Evolutionary conservation across 2,888 invertebrate species (phyloP).

Genomic region (Aproaerema taeniolella): DNA sequence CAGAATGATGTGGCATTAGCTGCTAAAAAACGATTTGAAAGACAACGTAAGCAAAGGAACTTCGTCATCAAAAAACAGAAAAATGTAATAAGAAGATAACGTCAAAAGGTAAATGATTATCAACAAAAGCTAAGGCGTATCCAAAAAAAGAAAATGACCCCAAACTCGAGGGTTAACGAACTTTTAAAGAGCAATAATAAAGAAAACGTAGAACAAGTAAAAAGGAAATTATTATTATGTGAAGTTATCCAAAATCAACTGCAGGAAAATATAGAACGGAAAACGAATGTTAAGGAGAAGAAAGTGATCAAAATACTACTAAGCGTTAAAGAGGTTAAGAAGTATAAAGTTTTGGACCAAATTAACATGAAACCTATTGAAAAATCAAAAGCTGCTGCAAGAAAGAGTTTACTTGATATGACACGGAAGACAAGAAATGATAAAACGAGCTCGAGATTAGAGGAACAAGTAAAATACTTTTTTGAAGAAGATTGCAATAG

Average conservation of each 20-base stretch:
- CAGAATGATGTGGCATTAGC: slow-evolving; percentile 15
- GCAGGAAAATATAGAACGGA: slow-evolving; percentile 19
- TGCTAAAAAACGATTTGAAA: slow-evolving; percentile 17
- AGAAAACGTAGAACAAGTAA: slow-evolving; percentile 18
- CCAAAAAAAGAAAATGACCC: slow-evolving; percentile 16
- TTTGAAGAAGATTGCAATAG: slow-evolving; percentile 22
- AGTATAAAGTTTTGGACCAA: slow-evolving; percentile 15
- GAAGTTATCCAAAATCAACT: slow-evolving; percentile 20
- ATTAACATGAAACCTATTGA: slow-evolving; percentile 21
- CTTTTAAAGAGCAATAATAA: slow-evolving; percentile 19
- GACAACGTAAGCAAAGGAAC: slow-evolving; percentile 15
- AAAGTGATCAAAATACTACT: slow-evolving; percentile 15
- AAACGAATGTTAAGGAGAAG: slow-evolving; percentile 16
- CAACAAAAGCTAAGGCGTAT: slow-evolving; percentile 12
- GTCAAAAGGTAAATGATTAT: slow-evolving; percentile 11
- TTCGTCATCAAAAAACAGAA: slow-evolving; percentile 9
- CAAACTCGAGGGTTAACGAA: slow-evolving; percentile 18
- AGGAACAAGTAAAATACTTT: slow-evolving; percentile 12
- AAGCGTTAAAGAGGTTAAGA: slow-evolving; percentile 10
- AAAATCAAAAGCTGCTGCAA: slow-evolving; percentile 15
- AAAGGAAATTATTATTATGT: slow-evolving; percentile 18
- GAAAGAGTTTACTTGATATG: slow-evolving; percentile 13
- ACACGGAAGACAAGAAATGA: slow-evolving; percentile 13
- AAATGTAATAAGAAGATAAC: slow-evolving; percentile 12
- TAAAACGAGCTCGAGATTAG: slow-evolving; percentile 14